These are phyloP conservation scores for Speoplatyrhinus poulsoni DNA, from an alignment of 2,113 vertebrate genomes.

Conservation along the genomic window DNA sequence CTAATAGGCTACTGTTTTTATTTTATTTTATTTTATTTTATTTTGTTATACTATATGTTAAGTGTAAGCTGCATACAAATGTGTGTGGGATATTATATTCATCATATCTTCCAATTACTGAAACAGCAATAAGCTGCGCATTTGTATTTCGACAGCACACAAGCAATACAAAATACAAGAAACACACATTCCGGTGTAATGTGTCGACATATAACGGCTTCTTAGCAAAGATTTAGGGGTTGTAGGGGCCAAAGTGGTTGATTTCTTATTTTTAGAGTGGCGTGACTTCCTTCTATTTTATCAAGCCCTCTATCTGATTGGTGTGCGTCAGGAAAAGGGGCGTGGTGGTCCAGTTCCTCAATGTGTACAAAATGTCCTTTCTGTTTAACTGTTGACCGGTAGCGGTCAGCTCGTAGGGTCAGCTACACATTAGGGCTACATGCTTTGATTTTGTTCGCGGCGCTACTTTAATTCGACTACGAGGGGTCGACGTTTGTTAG, in stretches of 20 bases:
- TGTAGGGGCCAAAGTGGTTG: too few relatives aligned
- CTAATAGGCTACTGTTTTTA: too few relatives aligned
- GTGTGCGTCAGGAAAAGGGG: background rate
- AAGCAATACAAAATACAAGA: too few relatives aligned
- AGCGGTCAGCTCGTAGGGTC: too few relatives aligned
- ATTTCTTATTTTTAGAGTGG: too few relatives aligned
- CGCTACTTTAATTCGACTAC: background rate
- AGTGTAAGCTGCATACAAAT: background rate
- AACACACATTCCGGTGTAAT: background rate
- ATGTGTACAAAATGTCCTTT: background rate
- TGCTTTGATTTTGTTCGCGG: background rate
- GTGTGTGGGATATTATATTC: background rate
- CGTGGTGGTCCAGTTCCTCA: background rate
- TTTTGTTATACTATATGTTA: background rate
- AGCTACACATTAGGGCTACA: background rate
- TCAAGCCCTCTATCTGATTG: constrained; percentile 22
- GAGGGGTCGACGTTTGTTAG: background rate
- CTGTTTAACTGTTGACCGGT: background rate
- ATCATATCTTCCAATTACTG: background rate
- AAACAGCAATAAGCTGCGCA: too few relatives aligned
- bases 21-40: too few relatives aligned
- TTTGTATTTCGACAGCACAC: too few relatives aligned
- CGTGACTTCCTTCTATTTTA: background rate
- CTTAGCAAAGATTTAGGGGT: too few relatives aligned
- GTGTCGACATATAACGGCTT: background rate